Percentiles rank a stretch among this genome's conserved stretches.
Conservation (phyloP, 2,797 vertebrate species). For the Pogoniulus pusillus region DNA sequence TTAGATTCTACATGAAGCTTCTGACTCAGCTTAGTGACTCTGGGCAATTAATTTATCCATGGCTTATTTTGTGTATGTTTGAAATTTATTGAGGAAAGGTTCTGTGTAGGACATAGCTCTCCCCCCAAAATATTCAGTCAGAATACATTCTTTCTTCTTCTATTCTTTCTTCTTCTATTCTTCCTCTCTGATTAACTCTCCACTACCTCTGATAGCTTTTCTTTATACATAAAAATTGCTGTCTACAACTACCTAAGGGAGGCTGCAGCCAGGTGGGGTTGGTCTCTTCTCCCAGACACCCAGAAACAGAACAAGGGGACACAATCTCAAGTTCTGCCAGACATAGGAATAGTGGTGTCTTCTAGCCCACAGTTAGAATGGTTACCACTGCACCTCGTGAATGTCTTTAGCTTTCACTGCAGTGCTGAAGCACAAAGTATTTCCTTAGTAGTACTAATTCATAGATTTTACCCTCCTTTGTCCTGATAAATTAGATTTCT, state of each 20-base stretch:
- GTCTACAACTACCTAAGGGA: no score
- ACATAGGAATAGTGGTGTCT: neutral
- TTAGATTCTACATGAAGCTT: neutral
- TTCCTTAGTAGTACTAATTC: neutral
- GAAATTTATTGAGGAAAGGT: neutral
- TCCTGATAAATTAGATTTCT: neutral
- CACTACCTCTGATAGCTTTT: neutral
- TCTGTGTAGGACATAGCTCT: neutral
- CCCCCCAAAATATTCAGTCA: neutral
- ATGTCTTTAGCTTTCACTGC: neutral
- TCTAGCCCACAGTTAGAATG: neutral
- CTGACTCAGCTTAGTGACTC: neutral
- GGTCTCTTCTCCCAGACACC: no score
- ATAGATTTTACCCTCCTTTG: neutral
- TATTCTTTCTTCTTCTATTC: neutral
- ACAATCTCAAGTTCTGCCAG: no score
- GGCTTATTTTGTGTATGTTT: neutral
- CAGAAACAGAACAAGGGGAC: no score
- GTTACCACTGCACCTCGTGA: neutral
- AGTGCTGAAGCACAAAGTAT: neutral
- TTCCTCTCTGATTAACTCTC: neutral
- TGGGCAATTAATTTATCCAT: neutral
- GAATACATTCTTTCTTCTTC: neutral
- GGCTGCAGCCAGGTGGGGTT: no score
- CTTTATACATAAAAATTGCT: neutral